These are phyloP conservation scores for Falco concolor DNA, from an alignment of 2,797 vertebrate species.

Conservation along the genomic window DNA sequence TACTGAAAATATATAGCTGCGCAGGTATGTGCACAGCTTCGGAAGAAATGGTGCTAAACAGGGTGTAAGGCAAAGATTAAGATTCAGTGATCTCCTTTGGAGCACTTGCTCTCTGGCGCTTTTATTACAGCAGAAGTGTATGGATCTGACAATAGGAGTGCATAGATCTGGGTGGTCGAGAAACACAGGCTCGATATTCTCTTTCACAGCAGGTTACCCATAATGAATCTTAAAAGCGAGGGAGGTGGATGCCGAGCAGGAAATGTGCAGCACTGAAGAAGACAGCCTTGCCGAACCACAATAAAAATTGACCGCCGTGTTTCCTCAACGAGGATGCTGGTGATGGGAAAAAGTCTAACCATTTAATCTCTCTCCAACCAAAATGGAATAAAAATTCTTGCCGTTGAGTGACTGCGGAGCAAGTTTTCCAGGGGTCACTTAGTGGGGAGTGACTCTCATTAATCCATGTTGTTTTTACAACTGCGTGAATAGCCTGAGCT, in stretches of 20 bases:
- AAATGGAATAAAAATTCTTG: neutral
- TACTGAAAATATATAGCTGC: conserved; percentile 62
- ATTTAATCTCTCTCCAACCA: neutral
- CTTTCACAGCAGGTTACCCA: neutral
- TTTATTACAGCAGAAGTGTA: neutral
- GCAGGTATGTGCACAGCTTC: neutral
- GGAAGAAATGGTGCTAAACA: neutral
- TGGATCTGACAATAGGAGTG: neutral
- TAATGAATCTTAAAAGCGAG: neutral
- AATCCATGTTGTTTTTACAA: conserved; percentile 24
- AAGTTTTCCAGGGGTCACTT: conserved; percentile 35
- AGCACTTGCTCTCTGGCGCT: neutral
- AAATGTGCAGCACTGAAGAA: neutral
- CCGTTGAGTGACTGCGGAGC: neutral
- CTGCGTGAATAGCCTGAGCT: neutral
- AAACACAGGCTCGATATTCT: neutral
- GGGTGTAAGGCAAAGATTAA: conserved; percentile 13
- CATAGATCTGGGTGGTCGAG: conserved; percentile 3
- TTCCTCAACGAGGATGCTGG: neutral
- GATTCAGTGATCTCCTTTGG: conserved; percentile 27
- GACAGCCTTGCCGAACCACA: neutral
- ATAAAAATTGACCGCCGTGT: neutral
- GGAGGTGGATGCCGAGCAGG: neutral
- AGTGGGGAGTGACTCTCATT: neutral
- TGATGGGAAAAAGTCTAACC: neutral